Conservation (phyloP, 1,140 invertebrate species). For the Calephelis nemesis region DNA sequence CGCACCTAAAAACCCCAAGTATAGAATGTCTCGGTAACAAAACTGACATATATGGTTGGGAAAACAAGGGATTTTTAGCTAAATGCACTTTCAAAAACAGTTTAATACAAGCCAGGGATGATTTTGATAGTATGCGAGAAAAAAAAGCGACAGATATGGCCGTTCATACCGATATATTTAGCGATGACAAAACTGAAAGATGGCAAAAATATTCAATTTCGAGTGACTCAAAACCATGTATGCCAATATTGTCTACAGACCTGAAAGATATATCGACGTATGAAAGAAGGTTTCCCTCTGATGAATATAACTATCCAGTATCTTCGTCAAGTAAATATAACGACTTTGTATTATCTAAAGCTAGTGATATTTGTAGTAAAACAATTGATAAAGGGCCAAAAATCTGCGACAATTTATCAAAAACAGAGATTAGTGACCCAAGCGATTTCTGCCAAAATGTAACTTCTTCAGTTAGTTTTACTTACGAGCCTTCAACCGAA, state of each 20-base stretch:
- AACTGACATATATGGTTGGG: constrained; percentile 76
- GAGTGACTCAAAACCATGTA: constrained; percentile 62
- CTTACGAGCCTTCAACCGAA: constrained; percentile 72
- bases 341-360: constrained; percentile 60
- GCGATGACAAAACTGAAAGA: constrained; percentile 44
- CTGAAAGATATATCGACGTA: constrained; percentile 58
- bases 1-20: constrained; percentile 61
- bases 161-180: constrained; percentile 32
- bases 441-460: constrained; percentile 75
- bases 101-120: constrained; percentile 41
- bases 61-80: constrained; percentile 74
- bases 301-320: constrained; percentile 61
- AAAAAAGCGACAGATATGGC: constrained; percentile 40
- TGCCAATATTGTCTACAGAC: constrained; percentile 56
- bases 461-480: constrained; percentile 77
- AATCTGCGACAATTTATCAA: constrained; percentile 56
- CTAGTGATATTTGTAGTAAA: constrained; percentile 62
- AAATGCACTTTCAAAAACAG: constrained; percentile 56
- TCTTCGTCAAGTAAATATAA: constrained; percentile 62
- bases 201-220: constrained; percentile 58
- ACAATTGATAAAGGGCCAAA: constrained; percentile 58
- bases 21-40: constrained; percentile 69
- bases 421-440: constrained; percentile 65
- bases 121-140: constrained; percentile 39
- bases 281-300: constrained; percentile 51